Percentiles rank a stretch among this genome's conserved stretches.
These are phyloP conservation scores for Polymixis flavicincta DNA, from an alignment of 2,888 invertebrate species.

Conservation along the genomic window DNA sequence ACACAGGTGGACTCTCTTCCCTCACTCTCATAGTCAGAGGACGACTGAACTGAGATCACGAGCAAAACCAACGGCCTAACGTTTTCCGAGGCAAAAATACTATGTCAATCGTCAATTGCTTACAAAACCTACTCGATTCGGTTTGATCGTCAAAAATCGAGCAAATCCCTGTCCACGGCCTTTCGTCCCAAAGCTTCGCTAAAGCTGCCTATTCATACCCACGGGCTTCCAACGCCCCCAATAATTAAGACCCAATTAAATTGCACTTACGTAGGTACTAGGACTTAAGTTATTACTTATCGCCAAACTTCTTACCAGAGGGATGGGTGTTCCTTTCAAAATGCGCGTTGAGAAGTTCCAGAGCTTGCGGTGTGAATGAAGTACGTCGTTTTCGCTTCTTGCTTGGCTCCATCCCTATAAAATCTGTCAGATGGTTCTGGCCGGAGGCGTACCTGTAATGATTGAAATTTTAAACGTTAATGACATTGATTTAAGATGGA, in stretches of 20 bases:
- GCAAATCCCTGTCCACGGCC: neutral
- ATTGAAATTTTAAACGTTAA: conserved; percentile 63
- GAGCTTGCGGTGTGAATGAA: conserved; percentile 98
- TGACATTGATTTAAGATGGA: conserved; percentile 9
- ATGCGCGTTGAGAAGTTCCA: conserved; percentile 98
- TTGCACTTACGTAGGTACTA: neutral
- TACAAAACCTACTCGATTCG: neutral
- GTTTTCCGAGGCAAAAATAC: neutral
- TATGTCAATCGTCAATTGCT: neutral
- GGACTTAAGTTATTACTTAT: neutral
- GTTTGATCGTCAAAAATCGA: neutral
- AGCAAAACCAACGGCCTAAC: neutral
- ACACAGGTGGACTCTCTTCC: too few relatives aligned
- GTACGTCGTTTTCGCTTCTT: conserved; percentile 99
- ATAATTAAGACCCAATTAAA: conserved; percentile 26
- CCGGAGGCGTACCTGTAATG: conserved; percentile 96
- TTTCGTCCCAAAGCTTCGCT: neutral
- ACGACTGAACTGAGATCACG: neutral
- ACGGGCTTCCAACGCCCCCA: neutral
- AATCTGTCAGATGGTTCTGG: conserved; percentile 98
- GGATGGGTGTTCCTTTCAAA: conserved; percentile 99
- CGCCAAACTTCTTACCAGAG: conserved; percentile 93
- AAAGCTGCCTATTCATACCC: conserved; percentile 1
- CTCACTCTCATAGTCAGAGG: neutral
- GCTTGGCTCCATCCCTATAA: conserved; percentile 98